These are phyloP conservation scores for Micrastur ruficollis DNA, from an alignment of 2,797 vertebrate genomes.

Conservation along the genomic window DNA sequence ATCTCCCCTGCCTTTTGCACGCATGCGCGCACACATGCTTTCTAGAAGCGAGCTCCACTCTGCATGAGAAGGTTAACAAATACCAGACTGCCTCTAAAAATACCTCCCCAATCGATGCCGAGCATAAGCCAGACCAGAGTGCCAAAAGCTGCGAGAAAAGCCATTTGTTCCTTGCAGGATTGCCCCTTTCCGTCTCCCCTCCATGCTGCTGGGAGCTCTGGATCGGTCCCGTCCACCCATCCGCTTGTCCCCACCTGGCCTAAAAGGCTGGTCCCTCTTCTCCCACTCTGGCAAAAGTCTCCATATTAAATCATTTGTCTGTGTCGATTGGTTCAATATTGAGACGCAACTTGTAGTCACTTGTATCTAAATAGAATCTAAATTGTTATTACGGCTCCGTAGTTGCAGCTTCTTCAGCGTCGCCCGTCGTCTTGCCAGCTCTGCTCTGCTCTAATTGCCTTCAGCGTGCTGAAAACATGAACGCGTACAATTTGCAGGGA, in stretches of 20 bases:
- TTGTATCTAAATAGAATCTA: constrained; percentile 75
- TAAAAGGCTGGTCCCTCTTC: neutral
- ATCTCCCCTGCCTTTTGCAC: constrained; percentile 56
- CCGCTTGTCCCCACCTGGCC: neutral
- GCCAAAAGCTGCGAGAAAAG: constrained; percentile 3
- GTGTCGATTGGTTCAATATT: constrained; percentile 61
- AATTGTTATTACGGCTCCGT: constrained; percentile 57
- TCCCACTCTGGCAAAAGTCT: neutral
- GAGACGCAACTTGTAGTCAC: constrained; percentile 51
- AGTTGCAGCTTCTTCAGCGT: neutral
- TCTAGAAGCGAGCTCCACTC: constrained; percentile 26
- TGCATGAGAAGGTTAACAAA: constrained; percentile 48
- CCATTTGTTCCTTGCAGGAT: neutral
- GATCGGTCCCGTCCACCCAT: neutral
- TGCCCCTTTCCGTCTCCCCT: neutral
- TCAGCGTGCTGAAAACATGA: constrained; percentile 9
- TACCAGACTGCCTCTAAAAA: constrained; percentile 54
- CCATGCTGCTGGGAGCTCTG: fast-evolving
- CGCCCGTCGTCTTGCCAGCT: constrained; percentile 14
- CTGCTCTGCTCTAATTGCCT: constrained; percentile 55
- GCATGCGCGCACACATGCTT: constrained; percentile 27
- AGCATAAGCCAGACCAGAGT: neutral
- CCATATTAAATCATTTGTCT: constrained; percentile 55
- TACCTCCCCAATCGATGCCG: constrained; percentile 37
- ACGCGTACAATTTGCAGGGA: constrained; percentile 30